Base-by-base conservation (phyloP, 2,113 vertebrate genomes). In the Lepus americanus region DNA sequence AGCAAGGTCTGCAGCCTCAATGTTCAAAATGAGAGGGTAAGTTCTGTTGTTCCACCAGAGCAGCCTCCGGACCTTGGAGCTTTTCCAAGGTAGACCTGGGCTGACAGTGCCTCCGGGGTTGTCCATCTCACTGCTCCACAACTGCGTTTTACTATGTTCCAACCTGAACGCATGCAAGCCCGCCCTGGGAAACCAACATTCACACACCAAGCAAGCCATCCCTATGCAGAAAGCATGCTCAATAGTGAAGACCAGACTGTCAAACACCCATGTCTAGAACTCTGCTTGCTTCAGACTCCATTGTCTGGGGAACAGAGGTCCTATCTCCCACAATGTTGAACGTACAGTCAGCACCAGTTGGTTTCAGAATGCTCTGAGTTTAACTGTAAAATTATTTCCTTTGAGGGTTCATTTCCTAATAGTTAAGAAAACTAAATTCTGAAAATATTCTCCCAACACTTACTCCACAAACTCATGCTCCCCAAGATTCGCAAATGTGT, bases 401-500 rank as follows among this genome's bases (percentile, higher is more conserved):
- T n/a, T 73, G 22, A 44, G 17, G 10, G 36, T 13, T 17, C 39
- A 14, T 66, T 74, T 70, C 33, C 69, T n/a, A 44, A 20, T 10
- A 55, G 22, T 39, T 66, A 94, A 72, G 36, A 89, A 69, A 53
- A 90, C 16, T 83, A 59, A 27, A 66, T 39, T 70, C 90, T 81
- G 22, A 61, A 84, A 92, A 23, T 20, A 19, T 39, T n/a, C 39
- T 39, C 17, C 39, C 69, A n/a, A 7, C 0, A 99, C 99, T 99
- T 97, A 99, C 99, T 99, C 99, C 1, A 99, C 99, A 22, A 99
- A 99, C 93, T 99, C 98, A 93, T 99, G 99, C 44, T 99, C 98
- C 80, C 99, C 99, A 0, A 99, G 98, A 98, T 99, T 98, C 6
- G 99, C 98, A 96, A 99, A 99, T 98, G 99, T 99, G 97, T 99